Percentiles rank a stretch among this genome's conserved stretches.
Conservation (phyloP, 2,797 vertebrate genomes). For the Brachymystax lenok region DNA sequence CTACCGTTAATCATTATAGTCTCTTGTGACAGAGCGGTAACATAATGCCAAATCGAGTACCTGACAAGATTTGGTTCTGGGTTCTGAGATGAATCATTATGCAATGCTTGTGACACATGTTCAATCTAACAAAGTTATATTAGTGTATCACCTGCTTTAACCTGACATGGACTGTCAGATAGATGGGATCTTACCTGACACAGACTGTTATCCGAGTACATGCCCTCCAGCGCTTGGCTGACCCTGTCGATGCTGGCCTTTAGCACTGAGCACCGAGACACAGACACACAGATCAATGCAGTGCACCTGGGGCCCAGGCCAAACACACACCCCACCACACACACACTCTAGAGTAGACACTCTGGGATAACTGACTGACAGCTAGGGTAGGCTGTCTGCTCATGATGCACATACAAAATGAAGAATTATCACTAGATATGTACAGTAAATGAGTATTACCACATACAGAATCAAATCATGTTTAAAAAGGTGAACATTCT, state of each 20-base stretch:
- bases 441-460: not conserved
- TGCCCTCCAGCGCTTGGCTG: slow-evolving; percentile 80
- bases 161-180: slow-evolving; percentile 11
- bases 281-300: slow-evolving; percentile 42
- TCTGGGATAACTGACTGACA: slow-evolving; percentile 25
- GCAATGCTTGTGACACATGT: not conserved
- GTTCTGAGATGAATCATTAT: not conserved
- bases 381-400: slow-evolving; percentile 27
- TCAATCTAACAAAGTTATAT: not conserved
- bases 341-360: slow-evolving; percentile 35
- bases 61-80: not conserved
- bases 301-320: slow-evolving; percentile 30
- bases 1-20: not conserved
- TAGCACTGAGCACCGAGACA: slow-evolving; percentile 76
- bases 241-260: slow-evolving; percentile 84
- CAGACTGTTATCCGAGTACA: slow-evolving; percentile 89
- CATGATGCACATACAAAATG: slow-evolving; percentile 7
- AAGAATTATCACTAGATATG: not conserved
- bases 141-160: not conserved
- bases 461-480: too few relatives aligned
- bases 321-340: slow-evolving; percentile 35
- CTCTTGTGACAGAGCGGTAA: not conserved
- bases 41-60: not conserved
- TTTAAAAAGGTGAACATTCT: too few relatives aligned
- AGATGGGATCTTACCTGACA: slow-evolving; percentile 81